phyloP scores from a whole-genome alignment of 2,797 vertebrate species.

The Etheostoma perlongum region DNA sequence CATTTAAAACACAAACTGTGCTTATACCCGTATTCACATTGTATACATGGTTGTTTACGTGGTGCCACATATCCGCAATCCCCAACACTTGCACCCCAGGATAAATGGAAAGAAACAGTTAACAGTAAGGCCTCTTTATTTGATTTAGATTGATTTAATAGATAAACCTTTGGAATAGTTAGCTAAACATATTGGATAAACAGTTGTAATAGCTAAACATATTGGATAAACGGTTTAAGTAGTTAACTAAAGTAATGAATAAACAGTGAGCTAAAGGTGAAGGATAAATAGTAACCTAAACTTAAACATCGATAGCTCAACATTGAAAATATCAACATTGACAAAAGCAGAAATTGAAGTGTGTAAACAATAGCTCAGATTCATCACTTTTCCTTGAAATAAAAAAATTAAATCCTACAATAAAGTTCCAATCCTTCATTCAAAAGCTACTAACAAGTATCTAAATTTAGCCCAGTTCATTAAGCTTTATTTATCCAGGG shows the following conservation, averaged over 20 bases:
- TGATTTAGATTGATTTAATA: background rate
- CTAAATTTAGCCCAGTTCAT: background rate
- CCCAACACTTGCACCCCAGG: background rate
- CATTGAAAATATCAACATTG: background rate
- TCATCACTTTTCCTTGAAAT: conserved; percentile 13
- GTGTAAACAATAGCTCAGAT: conserved; percentile 30
- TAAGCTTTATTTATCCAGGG: conserved; percentile 1
- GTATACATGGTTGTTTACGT: background rate
- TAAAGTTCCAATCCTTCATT: background rate
- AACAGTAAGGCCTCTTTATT: background rate
- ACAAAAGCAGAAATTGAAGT: background rate
- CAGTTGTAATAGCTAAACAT: no score
- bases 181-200: background rate
- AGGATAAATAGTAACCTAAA: no score
- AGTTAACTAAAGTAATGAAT: background rate
- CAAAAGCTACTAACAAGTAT: background rate
- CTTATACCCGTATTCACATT: background rate
- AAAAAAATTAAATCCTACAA: background rate
- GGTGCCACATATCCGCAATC: background rate
- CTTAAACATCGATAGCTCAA: background rate
- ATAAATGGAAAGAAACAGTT: background rate
- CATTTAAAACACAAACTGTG: background rate
- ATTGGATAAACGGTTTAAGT: background rate
- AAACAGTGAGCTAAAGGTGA: background rate
- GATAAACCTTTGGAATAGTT: background rate